Conservation (phyloP, 1,140 invertebrate genomes). For the Apocrypta bakeri region DNA sequence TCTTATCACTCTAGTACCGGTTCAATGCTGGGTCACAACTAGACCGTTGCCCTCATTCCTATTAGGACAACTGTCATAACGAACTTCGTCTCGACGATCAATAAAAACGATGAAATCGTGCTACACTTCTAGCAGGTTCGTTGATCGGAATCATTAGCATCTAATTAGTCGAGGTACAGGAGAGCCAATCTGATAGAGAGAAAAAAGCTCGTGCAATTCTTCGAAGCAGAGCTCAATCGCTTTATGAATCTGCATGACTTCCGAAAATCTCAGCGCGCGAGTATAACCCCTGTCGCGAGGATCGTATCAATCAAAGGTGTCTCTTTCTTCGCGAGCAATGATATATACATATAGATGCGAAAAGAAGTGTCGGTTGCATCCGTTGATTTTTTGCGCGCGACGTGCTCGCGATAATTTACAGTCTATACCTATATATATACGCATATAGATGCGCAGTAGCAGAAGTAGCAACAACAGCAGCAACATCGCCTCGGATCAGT, state of each 20-base stretch:
- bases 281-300: constrained; percentile 13
- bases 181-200: not conserved
- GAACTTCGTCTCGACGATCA: not conserved
- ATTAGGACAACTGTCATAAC: not conserved
- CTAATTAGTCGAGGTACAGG: constrained; percentile 39
- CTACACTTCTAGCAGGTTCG: not conserved
- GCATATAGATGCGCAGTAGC: no score
- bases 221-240: constrained; percentile 8
- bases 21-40: no score
- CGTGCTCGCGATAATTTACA: constrained; percentile 46
- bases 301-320: constrained; percentile 44
- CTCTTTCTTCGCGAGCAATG: not conserved
- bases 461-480: not conserved
- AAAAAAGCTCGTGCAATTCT: not conserved
- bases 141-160: constrained; percentile 44
- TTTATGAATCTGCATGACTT: constrained; percentile 53
- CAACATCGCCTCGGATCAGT: not conserved
- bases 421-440: not conserved
- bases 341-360: not conserved
- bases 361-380: constrained; percentile 37
- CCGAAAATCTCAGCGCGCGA: constrained; percentile 43
- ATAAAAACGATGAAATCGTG: no score
- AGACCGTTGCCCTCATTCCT: no score
- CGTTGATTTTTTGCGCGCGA: constrained; percentile 36
- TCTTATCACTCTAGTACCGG: no score